These are phyloP conservation scores for Morus bassanus DNA, from an alignment of 2,797 vertebrate genomes.

Conservation along the genomic window DNA sequence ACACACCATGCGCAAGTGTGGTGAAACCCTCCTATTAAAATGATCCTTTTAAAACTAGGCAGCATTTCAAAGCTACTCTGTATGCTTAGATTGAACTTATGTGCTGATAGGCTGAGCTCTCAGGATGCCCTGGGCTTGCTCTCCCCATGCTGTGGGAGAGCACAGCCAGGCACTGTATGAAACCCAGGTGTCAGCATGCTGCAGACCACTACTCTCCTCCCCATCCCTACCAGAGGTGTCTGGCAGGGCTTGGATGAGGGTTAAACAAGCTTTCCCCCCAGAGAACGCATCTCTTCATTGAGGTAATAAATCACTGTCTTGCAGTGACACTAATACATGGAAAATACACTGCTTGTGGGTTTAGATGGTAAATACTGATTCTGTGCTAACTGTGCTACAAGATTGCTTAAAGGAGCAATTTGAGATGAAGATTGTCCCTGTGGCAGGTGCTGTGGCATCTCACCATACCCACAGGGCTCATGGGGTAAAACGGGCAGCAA, in stretches of 20 bases:
- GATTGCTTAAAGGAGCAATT: background rate
- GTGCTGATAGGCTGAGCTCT: background rate
- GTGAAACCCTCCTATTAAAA: background rate
- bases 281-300: background rate
- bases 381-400: background rate
- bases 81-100: background rate
- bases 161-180: rapidly evolving
- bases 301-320: background rate
- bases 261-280: background rate
- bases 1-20: rapidly evolving
- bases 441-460: background rate
- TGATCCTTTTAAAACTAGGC: background rate
- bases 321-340: background rate
- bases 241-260: background rate
- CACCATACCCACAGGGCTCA: background rate
- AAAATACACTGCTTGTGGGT: background rate
- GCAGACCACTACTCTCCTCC: background rate
- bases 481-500: background rate
- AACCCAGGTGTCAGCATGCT: background rate
- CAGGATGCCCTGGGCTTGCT: background rate
- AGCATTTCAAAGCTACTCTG: background rate
- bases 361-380: background rate
- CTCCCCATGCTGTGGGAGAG: background rate
- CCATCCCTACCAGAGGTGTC: background rate
- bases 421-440: background rate